Conservation (phyloP, 2,113 vertebrate species). For the Drymodes brunneopygia region DNA sequence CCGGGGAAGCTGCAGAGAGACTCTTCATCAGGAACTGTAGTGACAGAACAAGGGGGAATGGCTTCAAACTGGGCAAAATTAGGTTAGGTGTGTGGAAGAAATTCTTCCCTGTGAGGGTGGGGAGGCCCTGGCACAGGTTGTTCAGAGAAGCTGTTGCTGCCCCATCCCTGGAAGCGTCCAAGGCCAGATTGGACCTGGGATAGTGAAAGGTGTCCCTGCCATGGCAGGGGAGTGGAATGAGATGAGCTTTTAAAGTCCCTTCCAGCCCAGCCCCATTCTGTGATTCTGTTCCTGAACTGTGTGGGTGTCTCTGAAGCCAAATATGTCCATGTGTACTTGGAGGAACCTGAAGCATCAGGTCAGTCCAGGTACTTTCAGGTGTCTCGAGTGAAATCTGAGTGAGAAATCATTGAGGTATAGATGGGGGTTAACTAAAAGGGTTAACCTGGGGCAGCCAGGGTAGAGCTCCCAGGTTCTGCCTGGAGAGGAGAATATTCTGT, state of each 20-base stretch:
- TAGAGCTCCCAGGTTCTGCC: neutral
- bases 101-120: neutral
- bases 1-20: neutral
- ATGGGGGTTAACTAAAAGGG: no score
- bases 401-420: neutral
- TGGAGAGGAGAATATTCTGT: neutral
- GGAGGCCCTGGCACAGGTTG: accelerated
- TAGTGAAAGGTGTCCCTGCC: neutral
- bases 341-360: neutral
- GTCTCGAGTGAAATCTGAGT: neutral
- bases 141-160: neutral
- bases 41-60: neutral
- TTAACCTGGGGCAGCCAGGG: neutral
- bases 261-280: neutral
- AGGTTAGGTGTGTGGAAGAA: neutral
- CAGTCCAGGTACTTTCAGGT: neutral
- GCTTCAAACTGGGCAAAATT: neutral
- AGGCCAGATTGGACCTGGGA: neutral
- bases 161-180: neutral
- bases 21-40: neutral
- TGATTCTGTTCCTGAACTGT: neutral
- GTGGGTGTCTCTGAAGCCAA: neutral
- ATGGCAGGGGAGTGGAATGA: neutral
- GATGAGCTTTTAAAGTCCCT: neutral
- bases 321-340: accelerated